These are phyloP conservation scores for Regulus satrapa DNA, from an alignment of 2,113 vertebrate species.

Conservation along the genomic window DNA sequence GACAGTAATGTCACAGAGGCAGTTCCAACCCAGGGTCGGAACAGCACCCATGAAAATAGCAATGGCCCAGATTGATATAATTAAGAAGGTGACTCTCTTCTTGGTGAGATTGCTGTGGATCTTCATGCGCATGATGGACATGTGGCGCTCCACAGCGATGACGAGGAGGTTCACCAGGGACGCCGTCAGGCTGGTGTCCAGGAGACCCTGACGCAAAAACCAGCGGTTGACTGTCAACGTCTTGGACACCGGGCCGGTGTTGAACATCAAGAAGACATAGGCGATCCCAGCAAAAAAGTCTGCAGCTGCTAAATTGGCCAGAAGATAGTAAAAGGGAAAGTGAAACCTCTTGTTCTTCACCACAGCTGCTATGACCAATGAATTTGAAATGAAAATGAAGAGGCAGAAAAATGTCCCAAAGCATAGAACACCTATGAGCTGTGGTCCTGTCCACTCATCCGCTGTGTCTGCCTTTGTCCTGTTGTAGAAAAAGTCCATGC, in stretches of 20 bases:
- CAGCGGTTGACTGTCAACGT: constrained; percentile 84
- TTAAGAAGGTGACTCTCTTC: constrained; percentile 90
- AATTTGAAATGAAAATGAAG: constrained; percentile 94
- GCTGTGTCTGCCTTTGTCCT: constrained; percentile 71
- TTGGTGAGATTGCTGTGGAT: constrained; percentile 94
- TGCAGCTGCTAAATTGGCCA: constrained; percentile 91
- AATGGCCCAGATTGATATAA: constrained; percentile 86
- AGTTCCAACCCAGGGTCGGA: constrained; percentile 95
- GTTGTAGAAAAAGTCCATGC: constrained; percentile 93
- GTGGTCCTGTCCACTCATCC: constrained; percentile 76
- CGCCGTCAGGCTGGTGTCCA: constrained; percentile 91
- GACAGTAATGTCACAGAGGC: constrained; percentile 83
- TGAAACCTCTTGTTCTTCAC: constrained; percentile 93
- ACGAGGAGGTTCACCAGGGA: constrained; percentile 90
- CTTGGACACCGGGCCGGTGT: constrained; percentile 84
- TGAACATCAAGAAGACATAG: constrained; percentile 95
- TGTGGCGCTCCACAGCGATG: constrained; percentile 93
- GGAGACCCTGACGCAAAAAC: constrained; percentile 91
- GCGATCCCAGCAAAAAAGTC: constrained; percentile 96
- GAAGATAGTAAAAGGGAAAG: constrained; percentile 94
- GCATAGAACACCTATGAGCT: constrained; percentile 82
- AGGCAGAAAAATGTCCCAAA: constrained; percentile 89
- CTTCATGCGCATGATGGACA: constrained; percentile 90
- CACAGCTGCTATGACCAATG: constrained; percentile 90
- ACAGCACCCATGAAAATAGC: constrained; percentile 94